Evolutionary conservation across 2,797 vertebrate species (phyloP).

Genomic region (Chelidonichthys spinosus): DNA sequence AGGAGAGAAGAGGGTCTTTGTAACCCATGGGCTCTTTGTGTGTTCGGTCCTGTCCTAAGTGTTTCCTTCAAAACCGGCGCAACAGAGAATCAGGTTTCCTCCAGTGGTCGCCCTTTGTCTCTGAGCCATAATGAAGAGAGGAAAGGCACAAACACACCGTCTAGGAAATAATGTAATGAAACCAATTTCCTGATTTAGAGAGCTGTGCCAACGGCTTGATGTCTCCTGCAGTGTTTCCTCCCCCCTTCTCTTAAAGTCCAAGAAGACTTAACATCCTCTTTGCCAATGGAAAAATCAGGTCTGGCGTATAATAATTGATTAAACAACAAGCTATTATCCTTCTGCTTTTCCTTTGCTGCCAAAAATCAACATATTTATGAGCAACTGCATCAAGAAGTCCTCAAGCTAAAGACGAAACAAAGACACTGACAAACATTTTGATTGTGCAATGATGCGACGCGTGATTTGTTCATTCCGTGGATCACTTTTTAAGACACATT

Average conservation of each 20-base stretch:
- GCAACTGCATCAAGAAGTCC: slow-evolving; percentile 6
- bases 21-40: slow-evolving; percentile 55
- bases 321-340: neutral
- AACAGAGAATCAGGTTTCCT: slow-evolving; percentile 65
- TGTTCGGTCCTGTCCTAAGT: slow-evolving; percentile 51
- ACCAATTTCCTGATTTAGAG: slow-evolving; percentile 61
- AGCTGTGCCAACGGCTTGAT: slow-evolving; percentile 32
- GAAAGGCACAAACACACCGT: slow-evolving; percentile 54
- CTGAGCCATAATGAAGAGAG: slow-evolving; percentile 61
- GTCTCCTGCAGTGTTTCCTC: slow-evolving; percentile 42
- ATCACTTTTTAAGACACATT: slow-evolving; percentile 18
- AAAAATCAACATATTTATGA: slow-evolving; percentile 14
- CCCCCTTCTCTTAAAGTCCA: slow-evolving; percentile 5
- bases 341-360: neutral
- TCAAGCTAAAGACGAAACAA: neutral
- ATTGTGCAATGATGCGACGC: neutral
- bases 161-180: slow-evolving; percentile 57
- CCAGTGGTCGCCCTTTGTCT: slow-evolving; percentile 61
- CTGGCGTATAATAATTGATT: neutral
- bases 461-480: neutral
- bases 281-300: slow-evolving; percentile 1
- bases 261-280: slow-evolving; percentile 32
- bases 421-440: slow-evolving; percentile 1
- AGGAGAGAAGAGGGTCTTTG: slow-evolving; percentile 76
- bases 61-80: slow-evolving; percentile 63